Evolutionary conservation across 92 coral and sea anemone genomes (phyloP).

Genomic region (Nematostella vectensis): DNA sequence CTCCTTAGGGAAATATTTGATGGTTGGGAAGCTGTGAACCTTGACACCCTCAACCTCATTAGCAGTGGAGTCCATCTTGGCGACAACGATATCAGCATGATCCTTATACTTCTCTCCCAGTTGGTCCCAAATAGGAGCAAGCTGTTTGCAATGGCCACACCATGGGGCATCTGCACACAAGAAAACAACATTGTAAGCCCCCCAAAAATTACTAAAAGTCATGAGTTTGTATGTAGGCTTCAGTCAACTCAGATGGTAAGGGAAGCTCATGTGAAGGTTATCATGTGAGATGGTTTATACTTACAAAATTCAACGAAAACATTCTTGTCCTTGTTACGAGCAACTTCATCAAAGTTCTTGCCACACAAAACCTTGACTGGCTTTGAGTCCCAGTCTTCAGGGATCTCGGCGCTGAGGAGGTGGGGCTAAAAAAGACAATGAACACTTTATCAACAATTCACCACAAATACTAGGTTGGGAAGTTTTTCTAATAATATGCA

Average conservation of each 20-base stretch:
- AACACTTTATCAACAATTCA: too few species aligned
- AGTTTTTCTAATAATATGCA: too few species aligned
- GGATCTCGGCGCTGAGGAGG: constrained; percentile 74
- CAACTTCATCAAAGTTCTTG: constrained; percentile 96
- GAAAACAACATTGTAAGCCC: background rate
- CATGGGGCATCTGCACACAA: constrained; percentile 85
- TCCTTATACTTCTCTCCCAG: constrained; percentile 95
- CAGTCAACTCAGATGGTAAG: too few species aligned
- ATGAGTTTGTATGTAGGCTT: background rate
- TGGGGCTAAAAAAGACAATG: constrained; percentile 81
- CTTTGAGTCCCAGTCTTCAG: constrained; percentile 97
- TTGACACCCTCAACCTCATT: constrained; percentile 95
- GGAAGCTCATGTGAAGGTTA: too few species aligned
- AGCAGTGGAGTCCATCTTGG: constrained; percentile 97
- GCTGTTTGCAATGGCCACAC: constrained; percentile 98
- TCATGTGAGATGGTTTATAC: constrained; percentile 22
- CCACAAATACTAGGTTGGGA: too few species aligned
- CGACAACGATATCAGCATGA: constrained; percentile 75
- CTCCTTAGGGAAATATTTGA: constrained; percentile 95
- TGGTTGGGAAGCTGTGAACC: constrained; percentile 97
- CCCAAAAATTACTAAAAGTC: background rate
- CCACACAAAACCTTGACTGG: constrained; percentile 98
- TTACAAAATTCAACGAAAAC: constrained; percentile 98
- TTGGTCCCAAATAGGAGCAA: constrained; percentile 96
- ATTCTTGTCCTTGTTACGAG: constrained; percentile 77